Base-by-base conservation (phyloP, 2,888 invertebrate species). In the Caenorhabditis sp. region DNA sequence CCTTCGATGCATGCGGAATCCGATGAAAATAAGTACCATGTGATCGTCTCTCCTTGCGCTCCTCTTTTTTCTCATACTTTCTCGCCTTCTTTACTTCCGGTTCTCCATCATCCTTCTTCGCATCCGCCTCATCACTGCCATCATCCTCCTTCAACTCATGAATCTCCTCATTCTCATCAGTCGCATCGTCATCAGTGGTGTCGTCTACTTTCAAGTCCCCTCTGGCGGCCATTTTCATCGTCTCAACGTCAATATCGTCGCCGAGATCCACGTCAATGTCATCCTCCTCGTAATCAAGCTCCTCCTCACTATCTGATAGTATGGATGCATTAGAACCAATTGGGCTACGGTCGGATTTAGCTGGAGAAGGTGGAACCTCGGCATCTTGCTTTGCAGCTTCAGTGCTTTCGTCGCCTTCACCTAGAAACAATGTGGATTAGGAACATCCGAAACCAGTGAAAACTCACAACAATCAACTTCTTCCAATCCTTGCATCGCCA, bases 391-490 rank as follows among this genome's bases (percentile, higher is more conserved):
- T 59, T 22, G 14, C 28, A n/a, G 10, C 10, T 41, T 74, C 74
- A 19, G 54, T 19, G 24, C 44, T 74, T 35, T 74, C 74, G 22
- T 74, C 74, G 4, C 56, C 63, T 41, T 73, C 73, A 16, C 63
- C 63, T 63, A 41, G 1, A 1, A 44, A 44, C 22, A 63, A 7
- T 24, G 3, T n/a, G 0, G 8, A 38, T 38, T 38, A 10, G 6
- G 38, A 38, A 12, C 38, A 38, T 6, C 6, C 38, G 10, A 28
- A 24, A n/a, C 14, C 6, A 26, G 1, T 26, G 12, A 26, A n/a
- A 63, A 44, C 63, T 63, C 28, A 80, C 82, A 82, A 68, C 75
- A 81, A 76, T 86, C 86, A 51, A 86, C 74, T 59, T 86, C 86
- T 54, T 80, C 84, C 19, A 86, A 41, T 24, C 76, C 81, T 22